Evolutionary conservation across 30 jellyfish, hydroid and myxozoan genomes (phyloP).

Genomic region (Chironex yamaguchii): DNA sequence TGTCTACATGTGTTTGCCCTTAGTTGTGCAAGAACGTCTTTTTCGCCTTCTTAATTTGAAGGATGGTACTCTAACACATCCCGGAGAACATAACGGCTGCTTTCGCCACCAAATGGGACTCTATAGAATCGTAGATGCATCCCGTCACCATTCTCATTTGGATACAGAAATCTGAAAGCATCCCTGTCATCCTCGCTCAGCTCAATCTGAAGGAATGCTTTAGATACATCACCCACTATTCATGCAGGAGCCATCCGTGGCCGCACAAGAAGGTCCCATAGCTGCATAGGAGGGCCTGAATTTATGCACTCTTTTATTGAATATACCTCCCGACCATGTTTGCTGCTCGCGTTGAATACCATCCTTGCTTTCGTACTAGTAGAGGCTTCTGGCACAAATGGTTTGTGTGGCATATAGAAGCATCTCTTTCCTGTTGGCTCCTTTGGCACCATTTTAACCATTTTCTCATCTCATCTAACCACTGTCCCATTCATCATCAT

Average conservation of each 20-base stretch:
- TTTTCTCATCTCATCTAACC: background rate
- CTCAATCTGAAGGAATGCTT: slow-evolving; percentile 56
- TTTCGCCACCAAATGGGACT: slow-evolving; percentile 23
- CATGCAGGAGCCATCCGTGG: slow-evolving; percentile 50
- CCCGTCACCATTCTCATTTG: background rate
- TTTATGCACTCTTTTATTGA: slow-evolving; percentile 36
- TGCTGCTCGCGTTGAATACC: slow-evolving; percentile 43
- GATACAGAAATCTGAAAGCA: slow-evolving; percentile 56
- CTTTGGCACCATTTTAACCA: background rate
- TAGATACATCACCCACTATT: slow-evolving; percentile 28
- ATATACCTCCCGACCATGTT: slow-evolving; percentile 3
- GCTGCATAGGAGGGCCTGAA: slow-evolving; percentile 45
- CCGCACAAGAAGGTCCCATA: slow-evolving; percentile 69
- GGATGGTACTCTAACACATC: background rate
- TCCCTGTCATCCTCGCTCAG: slow-evolving; percentile 46
- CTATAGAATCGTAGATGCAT: background rate
- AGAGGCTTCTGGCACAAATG: background rate
- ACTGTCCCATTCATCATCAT: background rate
- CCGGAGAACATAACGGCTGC: background rate
- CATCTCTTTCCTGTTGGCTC: slow-evolving; percentile 28
- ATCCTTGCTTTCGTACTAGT: slow-evolving; percentile 34
- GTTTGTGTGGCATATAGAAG: background rate
- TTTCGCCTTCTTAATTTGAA: background rate
- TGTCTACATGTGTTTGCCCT: background rate
- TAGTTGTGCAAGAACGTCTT: background rate